phyloP scores from a whole-genome alignment of 2,888 invertebrate species.

The Brachylomia viminalis region DNA sequence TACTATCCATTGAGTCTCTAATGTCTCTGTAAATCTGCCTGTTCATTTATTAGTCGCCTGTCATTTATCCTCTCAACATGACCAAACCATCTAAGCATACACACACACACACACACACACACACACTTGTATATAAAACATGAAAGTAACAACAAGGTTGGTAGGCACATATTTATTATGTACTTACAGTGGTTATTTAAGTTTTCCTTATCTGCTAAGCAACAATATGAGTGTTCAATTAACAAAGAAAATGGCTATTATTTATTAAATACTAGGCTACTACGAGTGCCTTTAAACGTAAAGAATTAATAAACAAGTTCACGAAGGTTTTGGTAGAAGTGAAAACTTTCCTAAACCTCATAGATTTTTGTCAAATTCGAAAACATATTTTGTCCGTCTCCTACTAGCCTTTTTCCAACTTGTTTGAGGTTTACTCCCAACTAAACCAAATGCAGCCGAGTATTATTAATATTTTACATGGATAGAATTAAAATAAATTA shows the following conservation, averaged over 20 bases:
- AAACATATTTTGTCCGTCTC: background rate
- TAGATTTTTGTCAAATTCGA: background rate
- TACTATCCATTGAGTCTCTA: too few relatives aligned
- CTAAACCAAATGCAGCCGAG: background rate
- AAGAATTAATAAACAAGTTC: background rate
- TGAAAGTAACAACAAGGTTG: conserved; percentile 1
- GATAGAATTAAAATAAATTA: background rate
- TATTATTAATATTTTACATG: background rate
- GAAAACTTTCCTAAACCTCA: background rate
- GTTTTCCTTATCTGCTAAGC: conserved; percentile 47
- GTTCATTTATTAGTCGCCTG: too few relatives aligned
- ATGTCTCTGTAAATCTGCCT: too few relatives aligned
- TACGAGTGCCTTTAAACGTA: background rate
- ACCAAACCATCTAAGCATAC: too few relatives aligned
- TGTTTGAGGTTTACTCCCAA: background rate
- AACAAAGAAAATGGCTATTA: conserved; percentile 47
- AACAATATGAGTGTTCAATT: conserved; percentile 45
- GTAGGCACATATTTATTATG: background rate
- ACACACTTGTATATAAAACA: background rate
- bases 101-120: too few relatives aligned
- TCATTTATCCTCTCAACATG: too few relatives aligned
- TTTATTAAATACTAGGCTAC: conserved; percentile 22
- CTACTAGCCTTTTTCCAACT: background rate
- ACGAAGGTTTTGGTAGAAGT: background rate
- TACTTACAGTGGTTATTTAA: conserved; percentile 28